Evolutionary conservation across 2,888 invertebrate genomes (phyloP), one percentile per base, ranked within the genome.

Genomic region (Biston stratarius): DNA sequence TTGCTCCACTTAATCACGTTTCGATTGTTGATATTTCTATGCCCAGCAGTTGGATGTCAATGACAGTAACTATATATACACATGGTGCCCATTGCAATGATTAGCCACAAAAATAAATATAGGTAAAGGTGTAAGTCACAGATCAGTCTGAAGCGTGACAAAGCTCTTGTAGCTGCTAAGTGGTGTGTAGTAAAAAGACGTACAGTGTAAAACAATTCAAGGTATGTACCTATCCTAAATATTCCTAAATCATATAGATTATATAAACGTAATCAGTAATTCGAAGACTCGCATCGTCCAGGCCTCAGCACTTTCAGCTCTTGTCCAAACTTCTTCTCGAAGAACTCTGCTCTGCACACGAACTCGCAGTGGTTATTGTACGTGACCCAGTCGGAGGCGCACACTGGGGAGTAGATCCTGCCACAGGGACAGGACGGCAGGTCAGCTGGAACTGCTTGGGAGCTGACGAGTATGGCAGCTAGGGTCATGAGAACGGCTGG

Each of bases 351-450:
- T 2, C 79, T 71, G 75, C 94, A 94, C 0, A 86, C 40, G 67
- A 88, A 90, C 69, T 90, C 88, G 78, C 94, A 94, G 5, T 53
- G 53, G 72, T 86, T 94, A 61, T 86, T 87, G 72, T 88, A 94
- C 0, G 86, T 90, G 3, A 49, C 73, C 1, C 85, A 80, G 75
- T 92, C 81, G 0, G 88, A 83, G 0, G 85, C 93, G 75, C 94
- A 94, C 8, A 94, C 67, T 0, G 94, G 94, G 6, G 67, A 33
- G 77, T 90, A 94, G 33, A 92, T 80, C 74, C 80, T 86, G 1
- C 80, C 72, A 74, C 94, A 94, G 0, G 91, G 64, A 67, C 94
- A 94, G 0, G 73, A 15, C 0, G 77, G 75, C 5, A 45, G 48
- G n/a, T 74, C 65, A 0, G 59, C 9, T 48, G n/a, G 67, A 44